A percentile compares a stretch with the other conserved stretches of the same genome.
Evolutionary conservation across 2,113 vertebrate species (phyloP).

Genomic region (Beaufortia kweichowensis): DNA sequence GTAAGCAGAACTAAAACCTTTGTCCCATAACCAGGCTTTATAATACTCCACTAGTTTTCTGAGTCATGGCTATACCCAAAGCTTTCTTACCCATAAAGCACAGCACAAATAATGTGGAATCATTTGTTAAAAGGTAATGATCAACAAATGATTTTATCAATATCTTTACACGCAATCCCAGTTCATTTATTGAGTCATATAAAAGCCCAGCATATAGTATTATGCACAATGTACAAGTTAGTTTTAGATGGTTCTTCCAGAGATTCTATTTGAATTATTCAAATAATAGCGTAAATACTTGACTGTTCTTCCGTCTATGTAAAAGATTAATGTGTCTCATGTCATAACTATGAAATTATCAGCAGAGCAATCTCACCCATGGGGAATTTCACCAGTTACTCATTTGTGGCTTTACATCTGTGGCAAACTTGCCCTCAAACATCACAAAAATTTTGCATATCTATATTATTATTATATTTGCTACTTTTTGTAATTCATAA

Average conservation of each 20-base stretch:
- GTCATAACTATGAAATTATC: neutral
- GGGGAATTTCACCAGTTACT: neutral
- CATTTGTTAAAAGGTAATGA: neutral
- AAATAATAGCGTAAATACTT: too few relatives aligned
- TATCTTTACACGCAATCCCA: neutral
- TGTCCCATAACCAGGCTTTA: neutral
- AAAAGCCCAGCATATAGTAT: neutral
- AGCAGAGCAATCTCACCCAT: neutral
- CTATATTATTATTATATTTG: neutral
- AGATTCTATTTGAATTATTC: too few relatives aligned
- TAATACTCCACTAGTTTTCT: neutral
- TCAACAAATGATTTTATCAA: neutral
- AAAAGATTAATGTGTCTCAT: neutral
- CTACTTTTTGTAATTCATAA: too few relatives aligned
- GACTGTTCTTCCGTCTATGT: neutral
- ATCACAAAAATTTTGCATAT: neutral
- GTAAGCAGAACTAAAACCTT: conserved; percentile 6
- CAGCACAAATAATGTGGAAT: neutral
- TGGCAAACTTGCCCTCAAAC: too few relatives aligned
- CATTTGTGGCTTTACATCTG: neutral
- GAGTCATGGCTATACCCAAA: neutral
- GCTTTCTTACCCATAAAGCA: neutral
- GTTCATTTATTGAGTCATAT: neutral
- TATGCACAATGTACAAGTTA: too few relatives aligned
- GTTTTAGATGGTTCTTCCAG: too few relatives aligned